A percentile compares a stretch with the other conserved stretches of the same genome.
These are phyloP conservation scores for Drosophila jambulina DNA, from an alignment of 1,140 invertebrate genomes.

Conservation along the genomic window DNA sequence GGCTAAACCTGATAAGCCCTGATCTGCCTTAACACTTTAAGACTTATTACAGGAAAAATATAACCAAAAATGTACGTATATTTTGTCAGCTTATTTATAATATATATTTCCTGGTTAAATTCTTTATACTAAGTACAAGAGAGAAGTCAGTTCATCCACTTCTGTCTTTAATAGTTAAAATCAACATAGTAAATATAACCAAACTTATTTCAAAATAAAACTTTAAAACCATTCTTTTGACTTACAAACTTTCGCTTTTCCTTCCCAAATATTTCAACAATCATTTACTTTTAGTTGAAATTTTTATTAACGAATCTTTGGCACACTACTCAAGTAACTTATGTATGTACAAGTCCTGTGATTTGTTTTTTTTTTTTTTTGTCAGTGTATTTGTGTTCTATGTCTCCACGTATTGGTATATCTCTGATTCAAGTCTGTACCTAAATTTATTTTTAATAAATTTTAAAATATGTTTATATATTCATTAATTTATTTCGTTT, in stretches of 20 bases:
- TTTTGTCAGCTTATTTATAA: background rate
- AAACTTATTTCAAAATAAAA: background rate
- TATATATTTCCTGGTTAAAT: background rate
- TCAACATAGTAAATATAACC: no score
- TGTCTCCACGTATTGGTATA: slow-evolving; percentile 7
- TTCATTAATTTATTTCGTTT: slow-evolving; percentile 10
- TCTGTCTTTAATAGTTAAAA: no score
- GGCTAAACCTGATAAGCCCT: background rate
- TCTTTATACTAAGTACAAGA: background rate
- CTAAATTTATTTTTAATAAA: slow-evolving; percentile 80
- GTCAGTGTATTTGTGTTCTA: slow-evolving; percentile 33
- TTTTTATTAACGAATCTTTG: slow-evolving; percentile 50
- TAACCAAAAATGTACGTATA: background rate
- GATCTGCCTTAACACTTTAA: slow-evolving; percentile 1
- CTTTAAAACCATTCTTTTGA: no score
- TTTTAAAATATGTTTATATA: slow-evolving; percentile 60
- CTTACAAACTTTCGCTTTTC: background rate
- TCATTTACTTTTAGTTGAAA: slow-evolving; percentile 22
- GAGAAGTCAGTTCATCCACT: no score
- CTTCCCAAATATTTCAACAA: background rate
- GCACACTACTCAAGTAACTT: slow-evolving; percentile 46
- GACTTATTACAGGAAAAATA: background rate
- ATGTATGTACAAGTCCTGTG: slow-evolving; percentile 45
- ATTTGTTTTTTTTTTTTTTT: slow-evolving; percentile 7
- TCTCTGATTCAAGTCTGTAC: slow-evolving; percentile 22